A percentile compares a stretch with the other conserved stretches of the same genome.
Conservation (phyloP, 2,113 vertebrate genomes). For the Oceanites oceanicus region DNA sequence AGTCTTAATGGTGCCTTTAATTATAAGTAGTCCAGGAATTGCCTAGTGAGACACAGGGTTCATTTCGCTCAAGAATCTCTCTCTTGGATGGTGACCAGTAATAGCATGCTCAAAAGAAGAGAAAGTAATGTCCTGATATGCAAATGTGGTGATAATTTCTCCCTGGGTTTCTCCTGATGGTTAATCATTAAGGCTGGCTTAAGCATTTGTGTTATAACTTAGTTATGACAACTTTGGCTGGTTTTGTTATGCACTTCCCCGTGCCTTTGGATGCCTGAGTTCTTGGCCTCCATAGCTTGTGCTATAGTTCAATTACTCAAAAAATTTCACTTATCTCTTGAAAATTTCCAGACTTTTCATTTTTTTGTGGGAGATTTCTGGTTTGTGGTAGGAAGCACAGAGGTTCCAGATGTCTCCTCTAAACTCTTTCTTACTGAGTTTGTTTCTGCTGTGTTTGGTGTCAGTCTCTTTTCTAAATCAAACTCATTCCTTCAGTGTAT, state of each 20-base stretch:
- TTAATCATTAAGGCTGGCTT: not conserved
- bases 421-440: not conserved
- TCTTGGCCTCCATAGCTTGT: not conserved
- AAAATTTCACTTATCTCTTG: not conserved
- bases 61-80: slow-evolving; percentile 19
- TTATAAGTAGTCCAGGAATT: slow-evolving; percentile 19
- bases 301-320: not conserved
- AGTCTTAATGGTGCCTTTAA: slow-evolving; percentile 41
- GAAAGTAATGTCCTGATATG: not conserved
- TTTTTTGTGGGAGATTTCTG: not conserved
- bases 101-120: not conserved
- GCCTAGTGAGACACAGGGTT: not conserved
- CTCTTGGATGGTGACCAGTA: not conserved
- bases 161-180: not conserved
- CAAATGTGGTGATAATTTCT: not conserved
- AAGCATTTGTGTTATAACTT: not conserved
- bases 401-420: not conserved
- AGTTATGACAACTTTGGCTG: not conserved
- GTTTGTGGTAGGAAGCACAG: not conserved
- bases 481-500: not conserved
- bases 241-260: not conserved
- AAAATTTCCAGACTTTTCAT: not conserved
- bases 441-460: not conserved
- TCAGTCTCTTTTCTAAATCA: not conserved
- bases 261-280: not conserved